These are phyloP conservation scores for Tubiluchus corallicola DNA, from an alignment of 2,888 invertebrate species.

Conservation along the genomic window DNA sequence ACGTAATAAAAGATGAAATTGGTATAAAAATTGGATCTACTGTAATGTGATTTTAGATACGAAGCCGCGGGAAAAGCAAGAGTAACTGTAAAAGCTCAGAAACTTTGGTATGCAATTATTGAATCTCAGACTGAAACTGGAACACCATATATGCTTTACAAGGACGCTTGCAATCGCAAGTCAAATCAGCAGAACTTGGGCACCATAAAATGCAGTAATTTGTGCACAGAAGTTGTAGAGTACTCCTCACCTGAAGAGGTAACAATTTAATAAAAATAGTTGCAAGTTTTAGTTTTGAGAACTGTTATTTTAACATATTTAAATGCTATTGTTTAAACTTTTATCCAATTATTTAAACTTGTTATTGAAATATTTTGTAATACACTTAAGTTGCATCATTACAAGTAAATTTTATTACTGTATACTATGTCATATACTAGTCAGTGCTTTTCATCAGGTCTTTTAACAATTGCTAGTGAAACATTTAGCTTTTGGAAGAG, in stretches of 20 bases:
- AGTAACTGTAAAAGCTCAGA: slow-evolving; percentile 47
- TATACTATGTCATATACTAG: no score
- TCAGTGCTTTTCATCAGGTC: no score
- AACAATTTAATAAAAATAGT: no score
- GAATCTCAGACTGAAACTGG: slow-evolving; percentile 94
- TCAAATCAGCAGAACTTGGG: slow-evolving; percentile 96
- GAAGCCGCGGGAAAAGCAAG: slow-evolving; percentile 38
- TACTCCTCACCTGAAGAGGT: slow-evolving; percentile 76
- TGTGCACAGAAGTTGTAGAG: slow-evolving; percentile 94
- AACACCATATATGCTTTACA: slow-evolving; percentile 70
- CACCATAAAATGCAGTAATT: slow-evolving; percentile 90
- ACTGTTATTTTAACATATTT: background rate
- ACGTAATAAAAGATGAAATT: no score
- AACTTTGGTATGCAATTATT: slow-evolving; percentile 81
- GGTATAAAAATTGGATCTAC: no score
- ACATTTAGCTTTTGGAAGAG: no score
- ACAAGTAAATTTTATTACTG: background rate
- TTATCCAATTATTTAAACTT: background rate
- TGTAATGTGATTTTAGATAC: no score
- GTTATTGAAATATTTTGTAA: background rate
- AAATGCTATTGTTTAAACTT: background rate
- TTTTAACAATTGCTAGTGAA: no score
- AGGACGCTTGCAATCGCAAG: slow-evolving; percentile 83
- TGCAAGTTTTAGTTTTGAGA: no score
- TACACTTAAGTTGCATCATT: background rate